These are phyloP conservation scores for Drosophila mettleri DNA, from an alignment of 2,888 invertebrate species.

Conservation along the genomic window DNA sequence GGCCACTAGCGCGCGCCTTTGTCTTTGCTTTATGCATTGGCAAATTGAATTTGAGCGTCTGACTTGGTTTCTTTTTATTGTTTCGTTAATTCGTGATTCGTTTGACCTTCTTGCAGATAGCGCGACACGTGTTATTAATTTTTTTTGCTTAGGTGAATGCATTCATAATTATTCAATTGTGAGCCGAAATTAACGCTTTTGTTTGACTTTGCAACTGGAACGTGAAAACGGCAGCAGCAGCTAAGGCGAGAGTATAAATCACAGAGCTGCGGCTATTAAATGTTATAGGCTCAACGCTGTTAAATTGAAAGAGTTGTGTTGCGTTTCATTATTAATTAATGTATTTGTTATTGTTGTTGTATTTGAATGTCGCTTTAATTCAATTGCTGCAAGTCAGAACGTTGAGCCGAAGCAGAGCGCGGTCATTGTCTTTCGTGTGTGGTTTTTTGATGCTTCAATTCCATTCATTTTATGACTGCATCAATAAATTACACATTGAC, in stretches of 20 bases:
- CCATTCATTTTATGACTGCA: conserved; percentile 54
- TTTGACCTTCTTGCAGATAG: conserved; percentile 62
- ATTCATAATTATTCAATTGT: background rate
- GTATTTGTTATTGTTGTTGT: background rate
- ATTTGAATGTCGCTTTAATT: conserved; percentile 62
- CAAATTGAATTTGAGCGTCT: conserved; percentile 55
- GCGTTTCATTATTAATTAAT: conserved; percentile 28
- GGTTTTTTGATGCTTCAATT: conserved; percentile 17
- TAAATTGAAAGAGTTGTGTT: conserved; percentile 63
- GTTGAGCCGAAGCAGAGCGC: conserved; percentile 18
- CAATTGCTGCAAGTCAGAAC: conserved; percentile 55
- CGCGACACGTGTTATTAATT: conserved; percentile 63
- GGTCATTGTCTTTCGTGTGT: conserved; percentile 25
- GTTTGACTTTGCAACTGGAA: conserved; percentile 12
- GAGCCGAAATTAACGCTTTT: conserved; percentile 15
- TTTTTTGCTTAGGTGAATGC: conserved; percentile 16
- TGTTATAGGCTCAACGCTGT: conserved; percentile 32
- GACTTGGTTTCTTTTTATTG: conserved; percentile 33
- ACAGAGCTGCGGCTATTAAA: conserved; percentile 48
- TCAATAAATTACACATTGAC: conserved; percentile 72
- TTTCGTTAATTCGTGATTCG: conserved; percentile 38
- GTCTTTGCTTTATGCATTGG: conserved; percentile 29
- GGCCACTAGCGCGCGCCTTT: conserved; percentile 24
- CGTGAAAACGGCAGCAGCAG: conserved; percentile 34
- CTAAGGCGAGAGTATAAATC: conserved; percentile 61